A percentile compares a stretch with the other conserved stretches of the same genome.
These are phyloP conservation scores for Megaceryle torquata DNA, from an alignment of 2,113 vertebrate species.

Conservation along the genomic window DNA sequence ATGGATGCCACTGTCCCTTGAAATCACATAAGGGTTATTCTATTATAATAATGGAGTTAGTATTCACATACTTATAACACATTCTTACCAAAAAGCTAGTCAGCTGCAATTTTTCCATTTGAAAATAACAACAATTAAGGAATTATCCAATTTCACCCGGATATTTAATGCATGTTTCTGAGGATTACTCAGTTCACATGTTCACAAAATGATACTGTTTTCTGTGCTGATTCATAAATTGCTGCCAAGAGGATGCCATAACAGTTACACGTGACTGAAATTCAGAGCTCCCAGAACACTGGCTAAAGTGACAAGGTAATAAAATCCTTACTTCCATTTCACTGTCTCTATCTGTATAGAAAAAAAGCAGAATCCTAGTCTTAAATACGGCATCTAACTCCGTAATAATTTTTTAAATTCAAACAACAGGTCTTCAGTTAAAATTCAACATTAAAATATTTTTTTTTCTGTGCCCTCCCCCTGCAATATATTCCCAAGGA, in stretches of 20 bases:
- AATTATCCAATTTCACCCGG: background rate
- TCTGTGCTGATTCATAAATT: background rate
- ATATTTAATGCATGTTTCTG: background rate
- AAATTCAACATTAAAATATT: background rate
- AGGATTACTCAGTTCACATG: background rate
- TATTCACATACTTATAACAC: background rate
- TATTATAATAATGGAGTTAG: background rate
- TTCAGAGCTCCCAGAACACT: background rate
- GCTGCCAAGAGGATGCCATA: background rate
- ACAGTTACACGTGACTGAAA: background rate
- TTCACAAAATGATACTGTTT: background rate
- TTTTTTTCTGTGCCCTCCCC: background rate
- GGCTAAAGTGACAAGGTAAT: background rate
- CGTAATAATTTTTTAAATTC: background rate
- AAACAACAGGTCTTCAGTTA: background rate
- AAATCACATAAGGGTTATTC: conserved; percentile 3
- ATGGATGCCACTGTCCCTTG: background rate
- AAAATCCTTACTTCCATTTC: background rate
- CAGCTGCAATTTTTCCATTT: background rate
- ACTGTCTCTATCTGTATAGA: background rate
- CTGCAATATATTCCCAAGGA: background rate
- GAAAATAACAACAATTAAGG: background rate
- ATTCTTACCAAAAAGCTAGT: background rate
- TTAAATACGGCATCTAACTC: background rate
- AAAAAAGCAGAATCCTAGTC: background rate